Evolutionary conservation across 2,797 vertebrate species (phyloP), one percentile per base, ranked within the genome.

Genomic region (Pseudochaenichthys georgianus): DNA sequence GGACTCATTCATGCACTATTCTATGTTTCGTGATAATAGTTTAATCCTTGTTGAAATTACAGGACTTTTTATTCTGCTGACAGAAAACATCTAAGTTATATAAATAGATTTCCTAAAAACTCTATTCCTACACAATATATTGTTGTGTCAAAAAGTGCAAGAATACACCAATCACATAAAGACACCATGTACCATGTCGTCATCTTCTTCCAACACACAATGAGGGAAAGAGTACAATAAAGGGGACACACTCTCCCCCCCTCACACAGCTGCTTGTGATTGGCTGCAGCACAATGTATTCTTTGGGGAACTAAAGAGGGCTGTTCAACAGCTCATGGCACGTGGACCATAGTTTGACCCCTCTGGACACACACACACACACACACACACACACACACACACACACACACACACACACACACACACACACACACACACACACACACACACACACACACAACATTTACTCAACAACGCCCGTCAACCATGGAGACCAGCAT

Each of bases 401-500:
- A 61, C 73, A 79, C 68, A 60, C 70, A n/a, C n/a, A n/a, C n/a
- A n/a, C n/a, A n/a, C n/a, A 58, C 67, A 21, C 50, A 46, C 55
- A 63, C 47, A 61, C 46, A 72, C 64, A 64, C 64, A 63, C 74
- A 46, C 67, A 50, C 28, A 52, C 28, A 53, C 68, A 62, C 43
- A 65, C 67, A 28, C 68, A 58, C 57, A 38, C 43, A 45, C 53
- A 60, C 21, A 46, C 41, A 34, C 62, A 68, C 83, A 45, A 88
- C 88, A 91, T 95, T 94, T 93, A 92, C 91, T 93, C 92, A 91
- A 91, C 91, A 92, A 82, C 87, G 87, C 85, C 86, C 50, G 55
- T 92, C 90, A 84, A 82, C 93, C 92, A 94, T 93, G 90, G 91
- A 82, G 87, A 94, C 92, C 77, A 77, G 82, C 93, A 93, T 94